A percentile compares a stretch with the other conserved stretches of the same genome.
phyloP scores from a whole-genome alignment of 2,888 invertebrate genomes.

The Pyralis farinalis region DNA sequence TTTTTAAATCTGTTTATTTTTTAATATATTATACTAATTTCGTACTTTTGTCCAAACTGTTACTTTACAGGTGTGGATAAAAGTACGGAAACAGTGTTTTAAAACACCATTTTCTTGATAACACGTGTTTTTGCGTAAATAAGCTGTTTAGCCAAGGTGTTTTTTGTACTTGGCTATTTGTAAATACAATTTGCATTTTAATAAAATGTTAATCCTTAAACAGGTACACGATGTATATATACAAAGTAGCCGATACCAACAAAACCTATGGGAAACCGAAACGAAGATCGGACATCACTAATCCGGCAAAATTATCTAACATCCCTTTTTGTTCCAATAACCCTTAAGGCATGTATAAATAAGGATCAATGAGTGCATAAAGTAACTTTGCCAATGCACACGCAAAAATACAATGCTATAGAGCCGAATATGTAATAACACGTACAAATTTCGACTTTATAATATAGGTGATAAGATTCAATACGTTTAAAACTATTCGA shows the following conservation, averaged over 20 bases:
- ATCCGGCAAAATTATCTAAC: constrained; percentile 26
- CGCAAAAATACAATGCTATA: neutral
- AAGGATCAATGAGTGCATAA: constrained; percentile 2
- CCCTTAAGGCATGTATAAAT: neutral
- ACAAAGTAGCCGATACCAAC: constrained; percentile 27
- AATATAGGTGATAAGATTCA: neutral
- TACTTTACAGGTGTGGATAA: too few species aligned
- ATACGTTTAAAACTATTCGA: neutral
- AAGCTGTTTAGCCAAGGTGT: too few species aligned
- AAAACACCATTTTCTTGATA: too few species aligned
- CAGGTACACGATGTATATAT: constrained; percentile 24
- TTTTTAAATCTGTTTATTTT: too few species aligned
- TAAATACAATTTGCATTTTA: too few species aligned
- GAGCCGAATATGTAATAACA: neutral
- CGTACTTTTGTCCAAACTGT: too few species aligned
- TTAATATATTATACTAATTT: too few species aligned
- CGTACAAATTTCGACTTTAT: neutral
- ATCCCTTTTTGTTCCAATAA: neutral
- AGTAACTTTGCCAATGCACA: neutral
- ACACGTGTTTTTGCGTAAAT: too few species aligned
- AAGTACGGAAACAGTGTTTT: too few species aligned
- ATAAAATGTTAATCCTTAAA: constrained; percentile 4
- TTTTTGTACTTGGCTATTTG: too few species aligned
- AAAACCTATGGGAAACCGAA: constrained; percentile 41
- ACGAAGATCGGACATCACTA: constrained; percentile 46